Evolutionary conservation across 2,797 vertebrate species (phyloP).

Genomic region (Martes flavigula): DNA sequence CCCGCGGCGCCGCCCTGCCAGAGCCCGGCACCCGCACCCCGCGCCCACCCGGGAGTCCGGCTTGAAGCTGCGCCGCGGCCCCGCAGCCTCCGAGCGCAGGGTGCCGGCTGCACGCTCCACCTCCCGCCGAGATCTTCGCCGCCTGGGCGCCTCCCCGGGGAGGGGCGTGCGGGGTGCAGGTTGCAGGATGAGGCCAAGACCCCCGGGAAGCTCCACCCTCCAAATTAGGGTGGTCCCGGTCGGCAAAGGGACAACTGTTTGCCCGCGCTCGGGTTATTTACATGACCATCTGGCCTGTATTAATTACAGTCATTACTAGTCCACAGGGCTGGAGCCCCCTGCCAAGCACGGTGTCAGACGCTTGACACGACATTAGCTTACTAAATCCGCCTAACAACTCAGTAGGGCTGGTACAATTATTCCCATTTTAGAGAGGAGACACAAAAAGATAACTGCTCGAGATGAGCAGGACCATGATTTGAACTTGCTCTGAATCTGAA

Average conservation of each 20-base stretch:
- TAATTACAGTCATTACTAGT: background rate
- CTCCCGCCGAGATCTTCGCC: background rate
- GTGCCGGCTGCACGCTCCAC: background rate
- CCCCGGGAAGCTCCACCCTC: background rate
- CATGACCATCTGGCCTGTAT: background rate
- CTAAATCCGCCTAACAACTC: background rate
- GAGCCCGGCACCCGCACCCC: fast-evolving
- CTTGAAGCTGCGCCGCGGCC: background rate
- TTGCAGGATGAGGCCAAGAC: background rate
- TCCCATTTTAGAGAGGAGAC: background rate
- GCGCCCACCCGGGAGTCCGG: background rate
- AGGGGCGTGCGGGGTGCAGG: too few relatives aligned
- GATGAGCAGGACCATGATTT: background rate
- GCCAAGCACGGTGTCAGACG: background rate
- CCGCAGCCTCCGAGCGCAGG: fast-evolving
- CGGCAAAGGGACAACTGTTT: background rate
- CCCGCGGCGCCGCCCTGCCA: background rate
- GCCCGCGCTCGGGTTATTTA: background rate
- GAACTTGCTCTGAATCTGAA: background rate
- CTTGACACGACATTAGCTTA: background rate
- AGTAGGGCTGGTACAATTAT: background rate
- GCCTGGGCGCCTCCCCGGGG: background rate
- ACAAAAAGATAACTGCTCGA: background rate
- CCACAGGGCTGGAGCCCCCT: background rate
- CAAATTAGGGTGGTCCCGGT: background rate